Evolutionary conservation across 1,140 invertebrate genomes (phyloP).

Genomic region (Drosophila sechellia): DNA sequence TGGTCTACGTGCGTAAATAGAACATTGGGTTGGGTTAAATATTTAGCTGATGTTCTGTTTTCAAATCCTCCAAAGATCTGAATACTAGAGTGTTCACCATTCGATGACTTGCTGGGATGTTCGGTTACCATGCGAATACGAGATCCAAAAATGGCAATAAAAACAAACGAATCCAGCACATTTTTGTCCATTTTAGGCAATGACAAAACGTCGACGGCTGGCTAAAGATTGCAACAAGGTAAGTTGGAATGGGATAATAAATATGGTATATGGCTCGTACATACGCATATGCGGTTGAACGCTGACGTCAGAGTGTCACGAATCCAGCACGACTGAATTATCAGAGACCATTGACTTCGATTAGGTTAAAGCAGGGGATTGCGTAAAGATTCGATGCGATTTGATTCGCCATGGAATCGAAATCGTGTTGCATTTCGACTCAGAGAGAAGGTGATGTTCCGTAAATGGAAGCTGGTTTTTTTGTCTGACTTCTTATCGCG

Average conservation of each 20-base stretch:
- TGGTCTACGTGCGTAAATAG: not conserved
- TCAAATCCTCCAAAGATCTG: not conserved
- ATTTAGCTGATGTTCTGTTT: too few relatives aligned
- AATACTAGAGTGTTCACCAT: slow-evolving; percentile 16
- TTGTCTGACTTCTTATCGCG: slow-evolving; percentile 26
- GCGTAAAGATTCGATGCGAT: slow-evolving; percentile 22
- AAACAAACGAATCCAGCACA: slow-evolving; percentile 55
- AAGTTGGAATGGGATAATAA: slow-evolving; percentile 12
- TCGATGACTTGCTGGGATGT: slow-evolving; percentile 11
- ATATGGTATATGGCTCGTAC: slow-evolving; percentile 5
- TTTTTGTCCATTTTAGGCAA: slow-evolving; percentile 76
- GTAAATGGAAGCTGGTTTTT: slow-evolving; percentile 31
- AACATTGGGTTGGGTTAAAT: too few relatives aligned
- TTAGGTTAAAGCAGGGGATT: slow-evolving; percentile 66
- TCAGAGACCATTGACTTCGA: slow-evolving; percentile 42
- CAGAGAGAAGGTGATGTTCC: slow-evolving; percentile 18
- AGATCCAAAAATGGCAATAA: slow-evolving; percentile 52
- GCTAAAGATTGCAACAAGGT: slow-evolving; percentile 37
- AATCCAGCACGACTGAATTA: slow-evolving; percentile 11
- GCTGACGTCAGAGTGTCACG: slow-evolving; percentile 44
- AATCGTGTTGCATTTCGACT: slow-evolving; percentile 16
- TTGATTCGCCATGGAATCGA: slow-evolving; percentile 16
- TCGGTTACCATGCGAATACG: slow-evolving; percentile 41
- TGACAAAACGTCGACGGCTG: slow-evolving; percentile 37
- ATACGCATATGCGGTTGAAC: slow-evolving; percentile 49